Base-by-base conservation (phyloP, 2,888 invertebrate species). In the Melinaea marsaeus region DNA sequence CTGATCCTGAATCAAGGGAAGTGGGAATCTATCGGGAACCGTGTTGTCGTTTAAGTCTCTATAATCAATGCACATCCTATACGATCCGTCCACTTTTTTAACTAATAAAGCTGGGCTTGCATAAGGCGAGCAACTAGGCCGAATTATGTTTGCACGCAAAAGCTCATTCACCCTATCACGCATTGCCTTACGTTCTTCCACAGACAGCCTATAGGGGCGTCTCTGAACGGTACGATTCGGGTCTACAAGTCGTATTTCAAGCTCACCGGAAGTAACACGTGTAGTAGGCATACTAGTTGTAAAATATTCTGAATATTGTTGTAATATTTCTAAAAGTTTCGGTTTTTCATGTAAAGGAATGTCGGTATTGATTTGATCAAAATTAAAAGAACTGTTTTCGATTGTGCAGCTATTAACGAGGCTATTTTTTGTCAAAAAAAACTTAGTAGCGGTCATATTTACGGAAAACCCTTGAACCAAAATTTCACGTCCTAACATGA, bases 61-160 rank as follows among this genome's bases (percentile, higher is more conserved):
- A 13, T 66, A 71, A 33, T 71, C 71, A 0, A 71, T 62, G 33
- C 66, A 69, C 66, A 72, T 65, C 11, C 71, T 46, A 48, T 72
- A 60, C 0, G 69, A 61, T 3, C 68, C 67, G 34, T 71, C 69
- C 2, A 48, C 47, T 42, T 71, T 71, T 47, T 64, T 69, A 13
- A 70, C 69, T 2, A 72, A 45, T 2, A 68, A 13, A 9, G 58
- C 57, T 9, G 67, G 65, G 33, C 65, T 65, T 13, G 65, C 58
- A 37, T 63, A 66, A 1, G 63, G 63, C 7, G 66, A 63, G 1
- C 7, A 37, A 13, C 55, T 60, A 13, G 42, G 42, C 33, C 60
- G 60, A 42, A 60, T 60, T 2, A 60, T 45, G 13, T 45, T 55
- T 13, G 59, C 59, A 37, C 35, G 37, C n/a, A 58, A 42, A 13